Conservation (phyloP, 2,797 vertebrate genomes). For the Crocodylus rhombifer region DNA sequence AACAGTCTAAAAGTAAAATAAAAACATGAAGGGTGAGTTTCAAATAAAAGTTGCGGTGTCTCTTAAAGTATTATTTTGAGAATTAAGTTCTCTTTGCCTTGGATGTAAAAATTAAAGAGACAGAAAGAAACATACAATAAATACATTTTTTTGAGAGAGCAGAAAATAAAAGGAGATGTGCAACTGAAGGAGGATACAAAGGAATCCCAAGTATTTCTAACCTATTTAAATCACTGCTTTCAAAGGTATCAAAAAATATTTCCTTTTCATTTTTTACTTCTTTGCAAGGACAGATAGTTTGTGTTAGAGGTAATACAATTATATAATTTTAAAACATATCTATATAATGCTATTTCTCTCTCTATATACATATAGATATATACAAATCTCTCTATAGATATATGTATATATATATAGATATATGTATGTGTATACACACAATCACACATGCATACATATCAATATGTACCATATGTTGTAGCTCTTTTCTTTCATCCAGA, state of each 20-base stretch:
- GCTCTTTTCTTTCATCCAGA: too few relatives aligned
- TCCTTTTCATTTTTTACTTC: constrained; percentile 41
- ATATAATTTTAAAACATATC: background rate
- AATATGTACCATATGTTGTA: too few relatives aligned
- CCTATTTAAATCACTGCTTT: constrained; percentile 8
- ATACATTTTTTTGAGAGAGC: background rate
- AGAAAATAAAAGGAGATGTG: background rate
- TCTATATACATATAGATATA: background rate
- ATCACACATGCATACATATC: too few relatives aligned
- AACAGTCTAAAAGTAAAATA: constrained; percentile 41
- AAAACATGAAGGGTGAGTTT: background rate
- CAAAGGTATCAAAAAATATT: constrained; percentile 33
- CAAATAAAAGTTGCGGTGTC: constrained; percentile 7
- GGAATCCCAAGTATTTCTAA: constrained; percentile 7
- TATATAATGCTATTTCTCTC: too few relatives aligned
- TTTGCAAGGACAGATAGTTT: constrained; percentile 50
- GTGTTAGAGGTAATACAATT: constrained; percentile 52
- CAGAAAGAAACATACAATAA: background rate
- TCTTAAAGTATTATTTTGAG: background rate
- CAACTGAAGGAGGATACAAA: background rate
- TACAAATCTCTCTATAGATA: background rate
- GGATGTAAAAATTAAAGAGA: background rate
- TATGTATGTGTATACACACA: constrained; percentile 33
- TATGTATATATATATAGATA: too few relatives aligned
- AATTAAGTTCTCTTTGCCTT: constrained; percentile 23